Base-by-base conservation (phyloP, 2,797 vertebrate species). In the Anguilla obscura region DNA sequence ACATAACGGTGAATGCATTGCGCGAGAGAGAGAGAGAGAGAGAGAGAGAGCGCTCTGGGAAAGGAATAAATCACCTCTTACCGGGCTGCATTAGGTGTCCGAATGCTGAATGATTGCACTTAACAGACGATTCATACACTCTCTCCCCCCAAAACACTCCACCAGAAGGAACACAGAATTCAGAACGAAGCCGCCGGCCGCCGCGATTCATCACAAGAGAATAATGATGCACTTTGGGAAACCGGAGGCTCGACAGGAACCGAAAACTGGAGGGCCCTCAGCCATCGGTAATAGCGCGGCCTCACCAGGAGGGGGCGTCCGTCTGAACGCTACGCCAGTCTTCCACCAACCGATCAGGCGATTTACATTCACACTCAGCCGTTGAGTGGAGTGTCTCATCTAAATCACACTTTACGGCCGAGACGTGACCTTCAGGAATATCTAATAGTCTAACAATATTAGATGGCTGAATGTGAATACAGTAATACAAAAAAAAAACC, bases 71-170 rank as follows among this genome's bases (percentile, higher is more conserved):
- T 82, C 79, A 48, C 40, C 40, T n/a, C 45, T 8, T 48, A 24
- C 79, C 50, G 36, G 16, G 45, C 21, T n/a, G 79, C 40, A 12
- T 82, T 48, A 50, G 79, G 21, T 50, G 40, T 48, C 79, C 16
- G 50, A 30, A 7, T 8, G 40, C 79, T 82, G 79, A 82, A 82
- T 82, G 79, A 82, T 82, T 82, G 45, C 79, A 82, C 79, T 82
- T 82, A 82, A 82, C 18, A 82, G 79, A 82, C 79, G 40, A 82
- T 82, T 50, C 79, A 80, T 50, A 82, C 21, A 80, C 79, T 82
- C 24, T 50, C 79, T 50, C 40, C 79, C 50, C 50, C 36, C 16
- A 48, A 2, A 82, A 21, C 40, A 33, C 76, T 80, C 16, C 10
- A 50, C 40, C 21, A 0, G 14, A 16, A 45, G 76, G 76, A 45